Evolutionary conservation across 2,888 invertebrate species (phyloP).

Genomic region (Halictus ligatus): DNA sequence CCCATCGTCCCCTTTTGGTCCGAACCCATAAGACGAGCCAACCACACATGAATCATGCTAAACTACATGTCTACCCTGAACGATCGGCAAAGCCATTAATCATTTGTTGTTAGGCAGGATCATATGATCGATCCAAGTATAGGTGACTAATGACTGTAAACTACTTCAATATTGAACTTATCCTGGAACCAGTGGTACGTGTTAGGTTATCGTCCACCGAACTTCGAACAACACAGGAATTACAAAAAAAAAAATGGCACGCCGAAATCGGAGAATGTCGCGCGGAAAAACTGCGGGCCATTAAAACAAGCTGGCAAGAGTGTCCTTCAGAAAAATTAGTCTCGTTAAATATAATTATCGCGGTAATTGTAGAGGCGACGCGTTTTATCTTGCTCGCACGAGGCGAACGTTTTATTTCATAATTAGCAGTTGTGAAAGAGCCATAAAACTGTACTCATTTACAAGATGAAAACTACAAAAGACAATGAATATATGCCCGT

Average conservation of each 20-base stretch:
- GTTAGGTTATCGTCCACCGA: neutral
- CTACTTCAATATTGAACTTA: constrained; percentile 8
- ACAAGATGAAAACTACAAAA: neutral
- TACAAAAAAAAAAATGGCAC: neutral
- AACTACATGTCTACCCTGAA: constrained; percentile 53
- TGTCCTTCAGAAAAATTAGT: neutral
- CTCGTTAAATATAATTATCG: constrained; percentile 12
- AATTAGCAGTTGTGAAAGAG: neutral
- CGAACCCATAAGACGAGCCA: constrained; percentile 25
- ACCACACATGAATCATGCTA: constrained; percentile 54
- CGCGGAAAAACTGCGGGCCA: neutral
- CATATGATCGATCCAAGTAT: constrained; percentile 34
- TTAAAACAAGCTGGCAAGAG: neutral
- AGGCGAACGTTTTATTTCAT: neutral
- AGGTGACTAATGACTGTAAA: constrained; percentile 43
- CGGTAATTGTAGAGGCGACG: neutral
- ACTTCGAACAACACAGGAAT: neutral
- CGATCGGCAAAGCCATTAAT: constrained; percentile 68
- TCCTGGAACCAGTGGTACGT: neutral
- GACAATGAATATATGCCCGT: neutral
- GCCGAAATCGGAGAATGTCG: neutral
- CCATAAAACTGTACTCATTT: neutral
- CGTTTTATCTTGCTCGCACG: neutral
- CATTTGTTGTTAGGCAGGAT: constrained; percentile 43
- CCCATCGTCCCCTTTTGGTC: neutral